Evolutionary conservation across 2,888 invertebrate species (phyloP), one percentile per base, ranked within the genome.

Genomic region (Xiphydria camelus): DNA sequence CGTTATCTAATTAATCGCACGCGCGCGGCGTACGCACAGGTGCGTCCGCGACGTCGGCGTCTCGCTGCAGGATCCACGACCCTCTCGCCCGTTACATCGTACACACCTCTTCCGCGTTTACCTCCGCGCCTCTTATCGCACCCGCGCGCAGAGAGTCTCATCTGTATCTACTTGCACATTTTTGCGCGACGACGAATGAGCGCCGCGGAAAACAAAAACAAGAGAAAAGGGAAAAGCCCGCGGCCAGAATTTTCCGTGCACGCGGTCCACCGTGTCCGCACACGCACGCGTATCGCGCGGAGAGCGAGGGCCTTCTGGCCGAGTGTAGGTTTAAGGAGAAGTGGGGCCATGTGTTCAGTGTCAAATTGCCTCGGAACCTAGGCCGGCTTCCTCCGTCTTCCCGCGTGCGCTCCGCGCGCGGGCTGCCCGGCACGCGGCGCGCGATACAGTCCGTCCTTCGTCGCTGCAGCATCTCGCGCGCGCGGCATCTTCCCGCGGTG

Each of bases 331-430:
- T 58, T 64, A 65, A 72, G 70, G 48, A 64, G 64, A 71, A 73
- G 72, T 70, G 67, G 69, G 62, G 74, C 75, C 75, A 75, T 74
- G 70, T 75, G 75, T 74, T 75, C 59, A 73, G 73, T 73, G 72
- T 75, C 75, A 72, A 68, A 69, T 73, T 73, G 41, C 50, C 38
- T 29, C 38, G 34, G n/a, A n/a, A n/a, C n/a, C n/a, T n/a, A n/a
- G n/a, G n/a, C n/a, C n/a, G n/a, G 50, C 51, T 57, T 51, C 48
- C 47, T 52, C 49, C 48, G 48, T 47, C 46, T 47, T 49, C 50
- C 48, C 39, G 45, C 42, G 31, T 34, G 25, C 31, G 26, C 35
- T 26, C 19, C 43, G 33, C 45, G 34, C 23, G 31, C 45, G 45
- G 42, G 51, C 45, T 45, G 53, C n/a, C 43, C 43, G 26, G 39